Conservation (phyloP, 2,888 invertebrate genomes). For the Acronicta leporina region DNA sequence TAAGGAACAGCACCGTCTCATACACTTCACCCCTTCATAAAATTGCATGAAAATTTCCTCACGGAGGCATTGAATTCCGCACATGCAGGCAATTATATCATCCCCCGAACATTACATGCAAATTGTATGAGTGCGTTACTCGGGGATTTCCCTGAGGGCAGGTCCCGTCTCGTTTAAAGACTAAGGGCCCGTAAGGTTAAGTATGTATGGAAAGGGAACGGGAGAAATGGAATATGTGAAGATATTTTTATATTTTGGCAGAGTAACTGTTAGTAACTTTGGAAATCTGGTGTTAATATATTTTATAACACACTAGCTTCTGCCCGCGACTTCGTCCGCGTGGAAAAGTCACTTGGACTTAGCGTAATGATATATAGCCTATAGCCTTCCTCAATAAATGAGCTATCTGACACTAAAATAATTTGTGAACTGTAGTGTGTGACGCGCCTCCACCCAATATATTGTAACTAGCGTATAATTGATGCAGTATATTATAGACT, state of each 20-base stretch:
- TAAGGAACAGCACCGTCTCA: slow-evolving; percentile 15
- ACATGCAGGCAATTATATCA: slow-evolving; percentile 56
- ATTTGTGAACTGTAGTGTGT: no score
- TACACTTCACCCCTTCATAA: slow-evolving; percentile 21
- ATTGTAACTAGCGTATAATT: no score
- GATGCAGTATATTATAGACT: no score
- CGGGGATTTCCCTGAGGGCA: slow-evolving; percentile 64
- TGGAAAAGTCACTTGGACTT: no score
- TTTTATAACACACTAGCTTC: no score
- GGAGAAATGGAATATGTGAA: slow-evolving; percentile 11
- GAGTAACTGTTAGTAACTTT: neutral
- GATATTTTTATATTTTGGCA: slow-evolving; percentile 1
- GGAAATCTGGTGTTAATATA: neutral
- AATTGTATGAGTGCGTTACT: slow-evolving; percentile 67
- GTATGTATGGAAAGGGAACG: slow-evolving; percentile 50
- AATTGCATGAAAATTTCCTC: slow-evolving; percentile 28
- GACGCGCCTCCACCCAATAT: no score
- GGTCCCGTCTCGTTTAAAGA: slow-evolving; percentile 46
- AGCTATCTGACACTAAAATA: no score
- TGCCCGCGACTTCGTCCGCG: no score
- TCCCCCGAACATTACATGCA: slow-evolving; percentile 61
- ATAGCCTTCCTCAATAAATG: no score
- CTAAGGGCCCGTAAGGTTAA: slow-evolving; percentile 45
- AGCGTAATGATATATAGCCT: no score
- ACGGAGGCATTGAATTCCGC: slow-evolving; percentile 45